These are phyloP conservation scores for Charaxes varanes DNA, from an alignment of 1,140 invertebrate species.

Conservation along the genomic window DNA sequence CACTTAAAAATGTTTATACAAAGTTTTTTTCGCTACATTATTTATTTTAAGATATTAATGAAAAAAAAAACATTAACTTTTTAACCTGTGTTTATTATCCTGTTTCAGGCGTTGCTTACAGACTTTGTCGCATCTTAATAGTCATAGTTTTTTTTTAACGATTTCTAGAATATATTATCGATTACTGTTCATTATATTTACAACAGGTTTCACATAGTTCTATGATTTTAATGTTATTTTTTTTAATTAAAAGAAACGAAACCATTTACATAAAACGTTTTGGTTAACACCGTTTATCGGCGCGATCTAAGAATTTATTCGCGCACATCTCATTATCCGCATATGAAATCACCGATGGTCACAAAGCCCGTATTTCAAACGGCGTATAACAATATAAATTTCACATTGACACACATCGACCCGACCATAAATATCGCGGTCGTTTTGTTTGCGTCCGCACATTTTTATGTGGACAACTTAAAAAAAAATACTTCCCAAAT, in stretches of 20 bases:
- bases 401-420: constrained; percentile 64
- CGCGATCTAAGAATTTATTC: constrained; percentile 18
- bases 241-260: not conserved
- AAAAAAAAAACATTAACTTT: not conserved
- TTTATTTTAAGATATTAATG: constrained; percentile 1
- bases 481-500: constrained; percentile 71
- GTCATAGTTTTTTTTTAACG: too few relatives aligned
- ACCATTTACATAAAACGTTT: constrained; percentile 1
- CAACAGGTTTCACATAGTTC: too few relatives aligned
- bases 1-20: too few relatives aligned
- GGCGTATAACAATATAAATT: constrained; percentile 60
- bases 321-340: constrained; percentile 38
- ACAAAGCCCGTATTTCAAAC: constrained; percentile 62
- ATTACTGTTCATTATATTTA: not conserved
- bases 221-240: too few relatives aligned
- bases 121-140: too few relatives aligned
- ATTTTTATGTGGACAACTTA: constrained; percentile 67
- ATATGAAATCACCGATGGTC: constrained; percentile 35
- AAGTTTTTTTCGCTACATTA: constrained; percentile 1
- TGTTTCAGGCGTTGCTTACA: too few relatives aligned
- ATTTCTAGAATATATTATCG: too few relatives aligned
- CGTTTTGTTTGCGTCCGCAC: constrained; percentile 66
- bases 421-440: constrained; percentile 60
- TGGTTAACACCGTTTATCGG: constrained; percentile 8
- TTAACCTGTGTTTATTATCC: too few relatives aligned